Conservation (phyloP, 2,797 vertebrate genomes). For the Staurois parvus region DNA sequence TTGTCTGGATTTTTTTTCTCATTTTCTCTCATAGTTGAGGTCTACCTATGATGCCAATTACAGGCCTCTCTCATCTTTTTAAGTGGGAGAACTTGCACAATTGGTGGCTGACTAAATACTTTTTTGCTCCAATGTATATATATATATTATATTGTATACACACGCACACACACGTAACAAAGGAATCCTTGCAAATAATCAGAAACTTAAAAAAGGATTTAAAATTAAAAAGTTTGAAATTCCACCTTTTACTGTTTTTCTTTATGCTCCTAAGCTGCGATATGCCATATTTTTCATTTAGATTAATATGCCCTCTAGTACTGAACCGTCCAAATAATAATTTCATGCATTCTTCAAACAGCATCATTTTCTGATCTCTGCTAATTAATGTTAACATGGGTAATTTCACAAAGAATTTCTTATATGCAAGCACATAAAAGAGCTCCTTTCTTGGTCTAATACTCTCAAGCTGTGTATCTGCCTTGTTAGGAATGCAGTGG, state of each 20-base stretch:
- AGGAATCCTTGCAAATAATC: no score
- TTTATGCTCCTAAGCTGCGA: not conserved
- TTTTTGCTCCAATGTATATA: no score
- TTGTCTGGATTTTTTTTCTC: no score
- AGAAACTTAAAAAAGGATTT: no score
- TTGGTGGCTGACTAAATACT: no score
- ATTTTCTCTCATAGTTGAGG: no score
- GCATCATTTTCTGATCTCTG: constrained; percentile 36
- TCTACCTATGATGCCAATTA: no score
- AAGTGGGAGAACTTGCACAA: no score
- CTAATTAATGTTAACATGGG: constrained; percentile 50
- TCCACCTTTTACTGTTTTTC: not conserved
- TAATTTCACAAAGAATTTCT: constrained; percentile 46
- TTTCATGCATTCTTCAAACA: constrained; percentile 50
- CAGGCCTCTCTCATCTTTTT: no score
- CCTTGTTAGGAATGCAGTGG: not conserved
- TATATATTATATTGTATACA: no score
- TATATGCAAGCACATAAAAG: constrained; percentile 3
- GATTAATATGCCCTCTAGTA: constrained; percentile 29
- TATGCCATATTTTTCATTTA: constrained; percentile 28
- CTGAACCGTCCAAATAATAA: constrained; percentile 25
- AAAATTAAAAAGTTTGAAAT: not conserved
- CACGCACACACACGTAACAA: no score
- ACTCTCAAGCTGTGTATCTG: not conserved
- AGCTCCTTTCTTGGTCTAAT: constrained; percentile 12